Conservation (phyloP, 2,113 vertebrate genomes). For the Argyrosomus japonicus region DNA sequence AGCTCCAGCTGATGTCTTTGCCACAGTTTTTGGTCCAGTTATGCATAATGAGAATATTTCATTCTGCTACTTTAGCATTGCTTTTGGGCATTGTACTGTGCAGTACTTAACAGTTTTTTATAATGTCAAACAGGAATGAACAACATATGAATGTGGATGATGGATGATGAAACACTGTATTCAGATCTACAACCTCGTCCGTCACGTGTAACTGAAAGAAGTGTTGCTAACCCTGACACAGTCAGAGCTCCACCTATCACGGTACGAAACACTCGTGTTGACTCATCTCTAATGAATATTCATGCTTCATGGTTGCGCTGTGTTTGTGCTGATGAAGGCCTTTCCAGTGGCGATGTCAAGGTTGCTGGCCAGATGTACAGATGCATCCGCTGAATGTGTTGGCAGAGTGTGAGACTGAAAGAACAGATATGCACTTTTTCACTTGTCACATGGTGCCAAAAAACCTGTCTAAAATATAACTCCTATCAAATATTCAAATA, state of each 20-base stretch:
- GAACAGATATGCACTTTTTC: too few species aligned
- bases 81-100: background rate
- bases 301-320: background rate
- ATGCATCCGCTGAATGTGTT: conserved; percentile 4
- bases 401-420: background rate
- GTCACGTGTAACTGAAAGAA: background rate
- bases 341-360: conserved; percentile 43
- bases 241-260: conserved; percentile 1
- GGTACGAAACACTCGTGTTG: background rate
- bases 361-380: conserved; percentile 31
- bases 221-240: background rate
- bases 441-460: too few species aligned
- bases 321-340: conserved; percentile 53
- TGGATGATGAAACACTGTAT: background rate
- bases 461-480: too few species aligned
- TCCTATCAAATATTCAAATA: too few species aligned
- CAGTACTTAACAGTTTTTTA: background rate
- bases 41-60: background rate
- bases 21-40: background rate
- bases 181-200: background rate
- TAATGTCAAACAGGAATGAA: background rate
- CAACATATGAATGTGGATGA: background rate
- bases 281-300: conserved; percentile 59
- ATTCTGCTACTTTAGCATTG: background rate
- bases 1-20: background rate